Conservation (phyloP, 1,140 invertebrate species). For the Whitmania pigra region DNA sequence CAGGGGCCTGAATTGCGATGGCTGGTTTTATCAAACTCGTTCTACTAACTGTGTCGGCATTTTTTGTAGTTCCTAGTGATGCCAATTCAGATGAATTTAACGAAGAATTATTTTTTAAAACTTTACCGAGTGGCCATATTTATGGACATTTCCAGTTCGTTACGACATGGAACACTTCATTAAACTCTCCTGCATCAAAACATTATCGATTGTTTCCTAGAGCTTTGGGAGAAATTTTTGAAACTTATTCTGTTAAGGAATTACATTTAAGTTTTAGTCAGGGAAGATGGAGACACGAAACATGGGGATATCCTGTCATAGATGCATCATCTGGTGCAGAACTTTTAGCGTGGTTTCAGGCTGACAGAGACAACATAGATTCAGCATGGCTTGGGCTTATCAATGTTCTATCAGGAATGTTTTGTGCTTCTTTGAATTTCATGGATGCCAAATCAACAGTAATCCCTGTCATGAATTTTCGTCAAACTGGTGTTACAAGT, state of each 20-base stretch:
- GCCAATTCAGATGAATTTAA: slow-evolving; percentile 51
- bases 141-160: slow-evolving; percentile 76
- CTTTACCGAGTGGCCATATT: slow-evolving; percentile 60
- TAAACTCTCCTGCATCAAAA: slow-evolving; percentile 42
- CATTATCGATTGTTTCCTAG: slow-evolving; percentile 79
- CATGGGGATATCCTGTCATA: slow-evolving; percentile 76
- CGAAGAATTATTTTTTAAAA: slow-evolving; percentile 69
- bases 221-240: slow-evolving; percentile 75
- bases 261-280: slow-evolving; percentile 79
- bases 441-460: slow-evolving; percentile 77
- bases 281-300: slow-evolving; percentile 78
- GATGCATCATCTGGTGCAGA: slow-evolving; percentile 82
- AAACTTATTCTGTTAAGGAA: slow-evolving; percentile 69
- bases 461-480: slow-evolving; percentile 65
- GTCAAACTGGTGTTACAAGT: slow-evolving; percentile 54
- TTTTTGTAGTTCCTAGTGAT: not conserved
- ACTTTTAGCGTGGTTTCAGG: slow-evolving; percentile 77
- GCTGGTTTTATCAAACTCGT: too few species aligned
- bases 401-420: slow-evolving; percentile 75
- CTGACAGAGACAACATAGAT: slow-evolving; percentile 51
- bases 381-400: slow-evolving; percentile 72
- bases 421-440: slow-evolving; percentile 92
- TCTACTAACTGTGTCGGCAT: too few species aligned
- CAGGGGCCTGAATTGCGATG: too few species aligned
- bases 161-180: slow-evolving; percentile 52